Conservation (phyloP, 2,888 invertebrate genomes). For the Diploptera punctata region DNA sequence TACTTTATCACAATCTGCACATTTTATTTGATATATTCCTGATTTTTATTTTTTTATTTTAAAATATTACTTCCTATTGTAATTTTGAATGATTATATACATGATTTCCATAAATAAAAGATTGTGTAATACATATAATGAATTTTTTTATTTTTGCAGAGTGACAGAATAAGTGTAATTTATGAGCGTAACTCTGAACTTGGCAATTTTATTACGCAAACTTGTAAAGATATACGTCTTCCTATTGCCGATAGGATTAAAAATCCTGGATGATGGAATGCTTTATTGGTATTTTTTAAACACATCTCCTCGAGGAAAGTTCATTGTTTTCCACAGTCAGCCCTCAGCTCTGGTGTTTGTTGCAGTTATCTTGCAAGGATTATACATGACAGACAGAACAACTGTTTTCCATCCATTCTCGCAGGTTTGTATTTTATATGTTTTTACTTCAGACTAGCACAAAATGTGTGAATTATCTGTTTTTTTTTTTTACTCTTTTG, state of each 20-base stretch:
- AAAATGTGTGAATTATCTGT: no score
- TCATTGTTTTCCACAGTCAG: background rate
- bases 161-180: background rate
- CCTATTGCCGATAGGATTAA: no score
- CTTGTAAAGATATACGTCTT: background rate
- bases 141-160: no score
- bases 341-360: background rate
- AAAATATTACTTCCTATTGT: no score
- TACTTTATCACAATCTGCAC: no score
- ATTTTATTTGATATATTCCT: no score
- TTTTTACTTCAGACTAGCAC: no score
- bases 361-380: background rate
- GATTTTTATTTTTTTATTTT: no score
- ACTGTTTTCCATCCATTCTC: background rate
- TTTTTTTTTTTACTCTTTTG: no score
- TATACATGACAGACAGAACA: background rate
- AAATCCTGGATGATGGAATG: background rate
- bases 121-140: no score
- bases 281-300: background rate
- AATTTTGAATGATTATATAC: no score
- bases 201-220: background rate
- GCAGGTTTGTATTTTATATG: background rate
- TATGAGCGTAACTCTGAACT: background rate
- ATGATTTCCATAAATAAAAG: no score
- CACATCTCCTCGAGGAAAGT: conserved; percentile 4